These are phyloP conservation scores for Syngnathus acus DNA, from an alignment of 2,797 vertebrate species.

Conservation along the genomic window DNA sequence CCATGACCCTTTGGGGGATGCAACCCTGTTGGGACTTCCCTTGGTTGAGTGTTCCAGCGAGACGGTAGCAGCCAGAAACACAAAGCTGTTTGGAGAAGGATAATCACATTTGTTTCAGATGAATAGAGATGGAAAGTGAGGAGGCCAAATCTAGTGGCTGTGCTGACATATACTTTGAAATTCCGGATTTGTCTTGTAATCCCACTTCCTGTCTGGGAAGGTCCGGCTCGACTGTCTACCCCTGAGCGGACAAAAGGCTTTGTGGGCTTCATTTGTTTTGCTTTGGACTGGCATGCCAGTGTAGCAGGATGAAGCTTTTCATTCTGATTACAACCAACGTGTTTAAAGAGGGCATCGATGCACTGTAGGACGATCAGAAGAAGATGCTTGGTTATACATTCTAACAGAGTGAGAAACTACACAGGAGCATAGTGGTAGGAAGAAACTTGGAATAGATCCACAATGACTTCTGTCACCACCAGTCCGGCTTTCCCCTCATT, in stretches of 20 bases:
- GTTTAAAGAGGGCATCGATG: background rate
- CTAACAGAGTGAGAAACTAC: constrained; percentile 28
- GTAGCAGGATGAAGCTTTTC: background rate
- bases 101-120: constrained; percentile 70
- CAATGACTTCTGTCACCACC: constrained; percentile 66
- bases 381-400: background rate
- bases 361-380: background rate
- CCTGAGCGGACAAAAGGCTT: constrained; percentile 4
- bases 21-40: constrained; percentile 18
- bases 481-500: constrained; percentile 49
- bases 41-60: constrained; percentile 21
- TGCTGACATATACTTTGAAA: constrained; percentile 55
- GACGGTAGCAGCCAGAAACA: constrained; percentile 31
- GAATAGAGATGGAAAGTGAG: constrained; percentile 55
- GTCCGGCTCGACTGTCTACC: constrained; percentile 45
- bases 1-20: constrained; percentile 20
- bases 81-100: constrained; percentile 49
- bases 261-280: background rate
- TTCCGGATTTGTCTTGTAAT: constrained; percentile 63
- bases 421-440: constrained; percentile 49
- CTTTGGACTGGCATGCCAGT: background rate
- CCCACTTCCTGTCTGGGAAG: constrained; percentile 63
- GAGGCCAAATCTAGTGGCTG: constrained; percentile 46
- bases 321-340: background rate
- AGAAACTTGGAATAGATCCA: constrained; percentile 54